Base-by-base conservation (phyloP, 2,888 invertebrate species). In the Drosophila ezoana region DNA sequence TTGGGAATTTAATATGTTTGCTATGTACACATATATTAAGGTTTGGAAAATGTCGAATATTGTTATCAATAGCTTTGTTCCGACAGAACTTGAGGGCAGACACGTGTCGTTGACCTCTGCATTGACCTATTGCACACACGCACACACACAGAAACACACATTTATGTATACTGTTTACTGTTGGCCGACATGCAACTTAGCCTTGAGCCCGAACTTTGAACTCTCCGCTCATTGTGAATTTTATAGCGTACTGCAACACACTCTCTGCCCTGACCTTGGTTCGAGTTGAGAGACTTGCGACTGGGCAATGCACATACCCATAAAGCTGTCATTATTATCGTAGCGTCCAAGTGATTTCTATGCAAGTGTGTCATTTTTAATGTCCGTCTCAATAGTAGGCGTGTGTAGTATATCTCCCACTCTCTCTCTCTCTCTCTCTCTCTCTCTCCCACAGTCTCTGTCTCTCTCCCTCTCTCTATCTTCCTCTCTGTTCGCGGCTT, bases 251-350 rank as follows among this genome's bases (percentile, higher is more conserved):
- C 33, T 20, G 35, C 14, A 38, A 9, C 38, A 28, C 6, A 41
- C 11, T 11, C 37, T 10, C 47, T 43, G 37, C 20, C 18, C 10
- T 51, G 74, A 69, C 74, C 75, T 73, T 74, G 69, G 11, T 3
- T 13, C n/a, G 20, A 28, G 45, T 32, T n/a, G 38, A 8, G 48
- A 13, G n/a, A 60, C 60, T 35, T 33, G 58, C 28, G 47, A 49
- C 69, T 52, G 60, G 66, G 2, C 49, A 52, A 43, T 60, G 47
- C 58, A 61, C 70, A 73, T 79, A 45, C 71, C 83, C 77, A 80
- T 70, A 81, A 77, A 82, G 53, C 60, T 86, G 86, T 80, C 81
- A 73, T 63, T 67, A 62, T 16, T 72, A 69, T 54, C 47, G 61
- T 23, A 35, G 63, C 38, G 54, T 20, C 35, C 45, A 28, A 40